Evolutionary conservation across 2,888 invertebrate species (phyloP).

Genomic region (Trileptium ribeirensis): DNA sequence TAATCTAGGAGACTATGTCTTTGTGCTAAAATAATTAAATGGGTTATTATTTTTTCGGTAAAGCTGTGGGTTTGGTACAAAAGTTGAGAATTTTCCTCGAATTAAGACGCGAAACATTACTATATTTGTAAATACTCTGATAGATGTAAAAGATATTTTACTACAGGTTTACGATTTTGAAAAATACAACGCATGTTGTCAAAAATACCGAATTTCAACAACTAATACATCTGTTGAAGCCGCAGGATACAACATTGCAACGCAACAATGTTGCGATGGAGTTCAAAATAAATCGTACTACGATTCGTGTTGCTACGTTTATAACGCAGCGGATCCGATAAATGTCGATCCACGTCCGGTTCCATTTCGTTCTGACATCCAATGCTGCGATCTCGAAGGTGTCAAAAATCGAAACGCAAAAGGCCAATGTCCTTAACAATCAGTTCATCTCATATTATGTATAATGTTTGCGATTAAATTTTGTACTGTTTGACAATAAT

Average conservation of each 20-base stretch:
- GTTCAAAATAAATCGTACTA: conserved; percentile 9
- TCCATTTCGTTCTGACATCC: conserved; percentile 11
- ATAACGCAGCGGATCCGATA: conserved; percentile 2
- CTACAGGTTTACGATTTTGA: conserved; percentile 5
- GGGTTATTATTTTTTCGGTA: no score
- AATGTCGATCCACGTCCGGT: background rate
- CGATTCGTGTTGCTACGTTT: conserved; percentile 24
- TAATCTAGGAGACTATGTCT: no score
- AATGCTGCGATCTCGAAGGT: conserved; percentile 19
- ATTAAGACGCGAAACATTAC: no score
- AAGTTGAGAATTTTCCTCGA: no score
- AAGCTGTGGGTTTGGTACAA: no score
- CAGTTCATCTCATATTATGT: no score
- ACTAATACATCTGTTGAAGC: conserved; percentile 15
- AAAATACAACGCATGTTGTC: conserved; percentile 1
- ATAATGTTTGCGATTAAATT: no score
- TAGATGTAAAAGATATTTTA: background rate
- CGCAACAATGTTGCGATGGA: conserved; percentile 22
- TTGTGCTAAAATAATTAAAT: no score
- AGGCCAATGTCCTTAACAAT: background rate
- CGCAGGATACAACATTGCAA: conserved; percentile 17
- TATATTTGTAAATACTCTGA: no score
- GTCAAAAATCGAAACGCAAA: background rate
- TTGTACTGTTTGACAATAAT: no score
- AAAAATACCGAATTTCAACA: background rate